phyloP scores from a whole-genome alignment of 1,140 invertebrate genomes.

The Lerema accius region DNA sequence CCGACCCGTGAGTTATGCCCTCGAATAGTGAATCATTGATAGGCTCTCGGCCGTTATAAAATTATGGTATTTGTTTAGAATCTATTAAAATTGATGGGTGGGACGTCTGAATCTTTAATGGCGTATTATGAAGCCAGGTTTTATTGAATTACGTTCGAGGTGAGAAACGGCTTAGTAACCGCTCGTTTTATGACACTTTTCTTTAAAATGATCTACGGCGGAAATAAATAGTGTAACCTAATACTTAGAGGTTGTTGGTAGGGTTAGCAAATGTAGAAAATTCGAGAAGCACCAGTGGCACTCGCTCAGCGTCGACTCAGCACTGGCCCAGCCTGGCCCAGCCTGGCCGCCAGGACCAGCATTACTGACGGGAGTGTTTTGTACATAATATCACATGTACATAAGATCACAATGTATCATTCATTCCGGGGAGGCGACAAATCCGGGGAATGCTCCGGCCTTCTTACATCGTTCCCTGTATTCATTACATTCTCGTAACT shows the following conservation, averaged over 20 bases:
- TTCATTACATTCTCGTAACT: too few species aligned
- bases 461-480: too few species aligned
- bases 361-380: too few species aligned
- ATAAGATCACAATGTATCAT: too few species aligned
- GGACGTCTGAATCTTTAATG: conserved; percentile 7
- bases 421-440: too few species aligned
- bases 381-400: too few species aligned
- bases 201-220: background rate
- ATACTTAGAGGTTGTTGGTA: background rate
- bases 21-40: conserved; percentile 60
- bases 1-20: conserved; percentile 63
- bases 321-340: too few species aligned
- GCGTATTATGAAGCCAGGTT: background rate
- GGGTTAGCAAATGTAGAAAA: background rate
- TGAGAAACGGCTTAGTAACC: background rate
- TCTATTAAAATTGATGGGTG: conserved; percentile 17
- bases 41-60: conserved; percentile 48
- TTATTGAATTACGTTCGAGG: conserved; percentile 2
- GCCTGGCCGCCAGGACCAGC: too few species aligned
- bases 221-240: background rate
- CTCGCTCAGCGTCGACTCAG: too few species aligned
- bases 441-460: too few species aligned
- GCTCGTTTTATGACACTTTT: background rate
- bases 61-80: conserved; percentile 59
- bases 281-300: too few species aligned